Percentiles rank a stretch among this genome's conserved stretches.
phyloP scores from a whole-genome alignment of 2,797 vertebrate genomes.

The Ciconia nigra region DNA sequence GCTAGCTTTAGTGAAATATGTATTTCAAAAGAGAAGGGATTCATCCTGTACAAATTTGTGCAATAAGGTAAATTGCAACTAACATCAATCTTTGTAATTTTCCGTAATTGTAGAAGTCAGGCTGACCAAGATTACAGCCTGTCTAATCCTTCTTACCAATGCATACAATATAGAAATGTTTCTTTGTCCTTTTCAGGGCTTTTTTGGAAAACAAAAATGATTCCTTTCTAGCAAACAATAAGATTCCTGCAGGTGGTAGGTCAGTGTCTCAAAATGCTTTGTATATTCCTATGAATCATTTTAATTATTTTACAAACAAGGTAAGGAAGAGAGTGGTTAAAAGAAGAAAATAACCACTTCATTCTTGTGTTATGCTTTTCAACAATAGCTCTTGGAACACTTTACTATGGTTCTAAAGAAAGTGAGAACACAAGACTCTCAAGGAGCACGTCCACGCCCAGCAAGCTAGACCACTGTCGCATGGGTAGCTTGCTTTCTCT shows the following conservation, averaged over 20 bases:
- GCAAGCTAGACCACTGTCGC: not conserved
- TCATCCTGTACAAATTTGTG: not conserved
- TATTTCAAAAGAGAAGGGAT: conserved; percentile 24
- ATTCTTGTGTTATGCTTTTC: not conserved
- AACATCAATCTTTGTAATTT: conserved; percentile 6
- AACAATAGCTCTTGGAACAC: not conserved
- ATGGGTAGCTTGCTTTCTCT: not conserved
- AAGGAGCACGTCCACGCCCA: not conserved
- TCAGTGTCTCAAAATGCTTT: not conserved
- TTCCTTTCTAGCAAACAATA: not conserved
- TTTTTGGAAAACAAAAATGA: not conserved
- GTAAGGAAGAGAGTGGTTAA: not conserved
- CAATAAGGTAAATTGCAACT: conserved; percentile 50
- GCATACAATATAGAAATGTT: not conserved
- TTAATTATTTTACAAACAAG: not conserved
- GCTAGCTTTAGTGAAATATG: conserved; percentile 34
- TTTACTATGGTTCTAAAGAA: not conserved
- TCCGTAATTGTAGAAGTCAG: conserved; percentile 16
- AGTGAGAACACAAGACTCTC: not conserved
- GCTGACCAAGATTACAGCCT: conserved; percentile 44
- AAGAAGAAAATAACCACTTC: not conserved
- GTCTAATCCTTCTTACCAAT: not conserved
- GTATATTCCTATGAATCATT: not conserved
- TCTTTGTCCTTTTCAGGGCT: not conserved
- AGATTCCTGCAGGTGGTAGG: not conserved